phyloP scores from a whole-genome alignment of 64 coral and sea anemone genomes.

The Pachyseris speciosa region DNA sequence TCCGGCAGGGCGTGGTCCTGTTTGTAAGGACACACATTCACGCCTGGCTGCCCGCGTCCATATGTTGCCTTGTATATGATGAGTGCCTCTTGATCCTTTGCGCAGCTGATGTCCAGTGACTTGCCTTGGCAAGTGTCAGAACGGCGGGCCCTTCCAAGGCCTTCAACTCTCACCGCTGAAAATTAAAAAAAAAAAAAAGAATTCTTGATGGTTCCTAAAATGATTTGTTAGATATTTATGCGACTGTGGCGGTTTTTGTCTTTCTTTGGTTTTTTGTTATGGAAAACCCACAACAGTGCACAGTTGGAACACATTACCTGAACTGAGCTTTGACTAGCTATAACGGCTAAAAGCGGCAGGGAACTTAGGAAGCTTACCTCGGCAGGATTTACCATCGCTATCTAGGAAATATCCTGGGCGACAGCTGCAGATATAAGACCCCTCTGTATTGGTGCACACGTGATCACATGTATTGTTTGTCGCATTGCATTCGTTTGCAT shows the following conservation, averaged over 20 bases:
- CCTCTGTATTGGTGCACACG: slow-evolving; percentile 5
- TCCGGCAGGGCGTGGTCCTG: background rate
- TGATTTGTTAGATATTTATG: too few species aligned
- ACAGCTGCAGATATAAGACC: slow-evolving; percentile 21
- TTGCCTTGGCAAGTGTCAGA: background rate
- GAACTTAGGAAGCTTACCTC: background rate
- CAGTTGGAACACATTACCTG: too few species aligned
- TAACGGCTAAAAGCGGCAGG: background rate
- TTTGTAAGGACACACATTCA: background rate
- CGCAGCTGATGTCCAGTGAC: background rate
- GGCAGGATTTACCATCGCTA: slow-evolving; percentile 9
- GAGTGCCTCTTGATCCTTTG: background rate
- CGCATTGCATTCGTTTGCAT: slow-evolving; percentile 1
- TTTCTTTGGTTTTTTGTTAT: too few species aligned
- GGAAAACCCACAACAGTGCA: too few species aligned
- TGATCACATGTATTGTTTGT: background rate
- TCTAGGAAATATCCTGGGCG: background rate
- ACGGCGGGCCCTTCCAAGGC: background rate
- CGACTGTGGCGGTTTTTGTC: too few species aligned
- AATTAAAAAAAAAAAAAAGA: background rate
- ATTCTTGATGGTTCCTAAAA: too few species aligned
- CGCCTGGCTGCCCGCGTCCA: background rate
- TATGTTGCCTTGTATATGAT: background rate
- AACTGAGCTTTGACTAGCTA: too few species aligned
- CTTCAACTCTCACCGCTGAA: slow-evolving; percentile 16